A percentile compares a stretch with the other conserved stretches of the same genome.
These are phyloP conservation scores for Torymus auratus DNA, from an alignment of 2,888 invertebrate species.

Conservation along the genomic window DNA sequence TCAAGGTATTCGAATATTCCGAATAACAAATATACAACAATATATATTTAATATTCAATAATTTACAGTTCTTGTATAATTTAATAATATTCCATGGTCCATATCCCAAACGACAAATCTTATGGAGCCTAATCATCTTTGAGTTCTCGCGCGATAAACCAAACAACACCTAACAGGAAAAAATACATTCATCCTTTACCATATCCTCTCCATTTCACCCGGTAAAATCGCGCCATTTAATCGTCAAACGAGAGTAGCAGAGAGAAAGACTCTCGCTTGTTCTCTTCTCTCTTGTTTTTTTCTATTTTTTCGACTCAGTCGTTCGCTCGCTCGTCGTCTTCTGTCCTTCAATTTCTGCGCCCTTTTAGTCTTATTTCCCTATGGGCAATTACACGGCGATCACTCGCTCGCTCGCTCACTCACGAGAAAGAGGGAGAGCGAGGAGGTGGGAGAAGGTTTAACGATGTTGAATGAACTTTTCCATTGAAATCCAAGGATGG, in stretches of 20 bases:
- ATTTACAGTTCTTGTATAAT: too few relatives aligned
- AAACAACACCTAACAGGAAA: too few relatives aligned
- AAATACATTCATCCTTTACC: background rate
- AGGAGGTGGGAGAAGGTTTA: constrained; percentile 31
- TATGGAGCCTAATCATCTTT: too few relatives aligned
- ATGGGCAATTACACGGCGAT: constrained; percentile 51
- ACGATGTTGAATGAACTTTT: constrained; percentile 58
- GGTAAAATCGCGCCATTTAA: constrained; percentile 23
- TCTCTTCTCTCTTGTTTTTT: constrained; percentile 27
- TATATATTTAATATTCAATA: too few relatives aligned
- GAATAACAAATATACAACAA: too few relatives aligned
- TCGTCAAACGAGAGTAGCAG: constrained; percentile 30
- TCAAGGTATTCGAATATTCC: too few relatives aligned
- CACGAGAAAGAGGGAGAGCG: background rate
- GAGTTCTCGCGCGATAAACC: too few relatives aligned
- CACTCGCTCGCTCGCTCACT: background rate
- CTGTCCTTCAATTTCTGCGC: constrained; percentile 52
- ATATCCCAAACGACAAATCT: too few relatives aligned
- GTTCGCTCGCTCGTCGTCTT: too few relatives aligned
- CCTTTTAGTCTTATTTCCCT: constrained; percentile 58
- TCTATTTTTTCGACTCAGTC: background rate
- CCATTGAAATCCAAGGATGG: constrained; percentile 58
- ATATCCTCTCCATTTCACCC: background rate
- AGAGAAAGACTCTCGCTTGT: constrained; percentile 1
- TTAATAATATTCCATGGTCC: too few relatives aligned